Base-by-base conservation (phyloP, 1,140 invertebrate species). In the Ceratina calcarata region DNA sequence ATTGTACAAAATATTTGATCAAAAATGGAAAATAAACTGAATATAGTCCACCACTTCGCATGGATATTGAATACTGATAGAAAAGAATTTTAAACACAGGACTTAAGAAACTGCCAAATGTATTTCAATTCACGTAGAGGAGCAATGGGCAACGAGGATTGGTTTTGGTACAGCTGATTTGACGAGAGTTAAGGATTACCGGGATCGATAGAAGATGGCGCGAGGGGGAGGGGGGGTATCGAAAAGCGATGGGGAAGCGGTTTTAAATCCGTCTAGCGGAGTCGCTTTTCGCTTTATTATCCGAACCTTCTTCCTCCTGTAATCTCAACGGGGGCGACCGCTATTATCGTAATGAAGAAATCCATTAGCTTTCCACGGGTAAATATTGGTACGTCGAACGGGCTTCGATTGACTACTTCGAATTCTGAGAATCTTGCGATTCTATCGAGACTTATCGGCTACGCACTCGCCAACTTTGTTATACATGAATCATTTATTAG, bases 331-430 rank as follows among this genome's bases (percentile, higher is more conserved):
- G 49, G 51, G 20, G 18, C 55, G 72, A 37, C 32, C 60, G 24
- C 61, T 61, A 84, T 84, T 81, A 85, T 55, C 64, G 70, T 81
- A 84, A 85, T 84, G 84, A 85, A 85, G 82, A 85, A 85, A 85
- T 84, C 83, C 69, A 84, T 84, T 85, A 78, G 51, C 55, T 45
- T 71, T 20, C 60, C 37, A n/a, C 61, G 60, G 51, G 78, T 64
- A 85, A 81, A 84, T 84, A 78, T 84, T 81, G 69, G 18, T 75
- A 78, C 27, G 72, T 73, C 67, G 62, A 69, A 77, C 58, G 18
- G 2, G 73, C 71, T 81, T 57, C n/a, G 81, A 73, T 83, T 57
- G 78, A 66, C 68, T 51, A 69, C 68, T 37, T 10, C 70, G 20
- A 65, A n/a, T 67, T 27, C 60, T 27, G 24, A 22, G n/a, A 51